A percentile compares a stretch with the other conserved stretches of the same genome.
Evolutionary conservation across 2,888 invertebrate species (phyloP).

Genomic region (Zaprionus lineosus): DNA sequence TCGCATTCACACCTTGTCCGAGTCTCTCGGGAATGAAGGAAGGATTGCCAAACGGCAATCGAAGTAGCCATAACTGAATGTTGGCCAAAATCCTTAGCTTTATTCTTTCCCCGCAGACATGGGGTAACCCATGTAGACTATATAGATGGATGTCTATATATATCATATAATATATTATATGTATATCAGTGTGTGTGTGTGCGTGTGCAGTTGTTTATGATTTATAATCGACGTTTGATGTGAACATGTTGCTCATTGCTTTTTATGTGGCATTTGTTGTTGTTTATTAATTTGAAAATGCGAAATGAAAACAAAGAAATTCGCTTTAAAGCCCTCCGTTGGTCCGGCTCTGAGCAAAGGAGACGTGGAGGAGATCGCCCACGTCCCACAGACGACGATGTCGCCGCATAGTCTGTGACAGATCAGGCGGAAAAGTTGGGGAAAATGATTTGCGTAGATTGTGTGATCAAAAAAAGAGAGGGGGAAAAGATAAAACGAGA

Average conservation of each 20-base stretch:
- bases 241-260: constrained; percentile 50
- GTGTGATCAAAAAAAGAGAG: background rate
- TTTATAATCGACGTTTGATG: constrained; percentile 71
- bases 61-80: constrained; percentile 41
- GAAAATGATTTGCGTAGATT: constrained; percentile 64
- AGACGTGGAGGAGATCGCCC: constrained; percentile 7
- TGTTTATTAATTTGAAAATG: constrained; percentile 57
- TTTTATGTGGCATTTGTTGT: constrained; percentile 63
- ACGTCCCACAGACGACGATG: constrained; percentile 34
- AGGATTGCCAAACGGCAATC: constrained; percentile 17
- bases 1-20: constrained; percentile 30
- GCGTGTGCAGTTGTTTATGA: constrained; percentile 43
- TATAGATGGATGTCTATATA: too few species aligned
- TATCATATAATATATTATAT: background rate
- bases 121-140: too few species aligned
- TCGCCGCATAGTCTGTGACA: constrained; percentile 72
- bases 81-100: constrained; percentile 11
- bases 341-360: constrained; percentile 1
- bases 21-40: constrained; percentile 6
- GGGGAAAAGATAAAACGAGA: constrained; percentile 7
- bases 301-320: constrained; percentile 56
- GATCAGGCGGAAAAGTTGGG: constrained; percentile 42
- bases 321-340: constrained; percentile 48
- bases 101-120: too few species aligned
- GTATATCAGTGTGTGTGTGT: constrained; percentile 19